Evolutionary conservation across 1,140 invertebrate species (phyloP), one percentile per base, ranked within the genome.

Genomic region (Subanguina moxae): DNA sequence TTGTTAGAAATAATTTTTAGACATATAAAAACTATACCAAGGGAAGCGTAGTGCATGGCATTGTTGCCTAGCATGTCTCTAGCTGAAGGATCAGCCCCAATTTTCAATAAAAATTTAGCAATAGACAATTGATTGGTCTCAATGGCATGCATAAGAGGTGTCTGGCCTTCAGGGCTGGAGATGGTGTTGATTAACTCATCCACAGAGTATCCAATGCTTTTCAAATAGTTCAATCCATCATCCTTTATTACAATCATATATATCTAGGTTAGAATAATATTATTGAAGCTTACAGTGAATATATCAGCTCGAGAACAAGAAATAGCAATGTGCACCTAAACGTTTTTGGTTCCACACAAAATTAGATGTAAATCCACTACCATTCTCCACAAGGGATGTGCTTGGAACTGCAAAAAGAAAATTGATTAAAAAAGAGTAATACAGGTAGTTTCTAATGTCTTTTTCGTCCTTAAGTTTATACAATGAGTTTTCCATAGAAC

Each of bases 121-220:
- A 81, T 82, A 9, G 67, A 65, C n/a, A 57, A 38, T 46, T 82
- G 71, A 48, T 81, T 76, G 27, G 71, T 72, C 59, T 81, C 78
- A 23, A 81, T 76, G 13, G 79, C 79, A 25, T 81, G 57, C 67
- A 80, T 80, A 11, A 81, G 48, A 0, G 79, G 80, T 62, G 76
- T 81, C 45, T 77, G 64, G 13, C 80, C 78, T 43, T 80, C 78
- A 1, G 78, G 80, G 23, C 66, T 73, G 21, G 70, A 64, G 19
- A 79, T 65, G 1, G 70, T 56, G 13, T 78, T 65, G 0, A 62
- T 52, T 19, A 80, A 57, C 76, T 78, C 76, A 65, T 77, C 64
- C 21, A 66, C 38, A 9, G 67, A 63, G 57, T 77, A 77, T n/a
- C 76, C 75, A 28, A 78, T 77, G 48, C 43, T 63, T 58, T 63